Evolutionary conservation across 2,113 vertebrate species (phyloP).

Genomic region (Esox niger): DNA sequence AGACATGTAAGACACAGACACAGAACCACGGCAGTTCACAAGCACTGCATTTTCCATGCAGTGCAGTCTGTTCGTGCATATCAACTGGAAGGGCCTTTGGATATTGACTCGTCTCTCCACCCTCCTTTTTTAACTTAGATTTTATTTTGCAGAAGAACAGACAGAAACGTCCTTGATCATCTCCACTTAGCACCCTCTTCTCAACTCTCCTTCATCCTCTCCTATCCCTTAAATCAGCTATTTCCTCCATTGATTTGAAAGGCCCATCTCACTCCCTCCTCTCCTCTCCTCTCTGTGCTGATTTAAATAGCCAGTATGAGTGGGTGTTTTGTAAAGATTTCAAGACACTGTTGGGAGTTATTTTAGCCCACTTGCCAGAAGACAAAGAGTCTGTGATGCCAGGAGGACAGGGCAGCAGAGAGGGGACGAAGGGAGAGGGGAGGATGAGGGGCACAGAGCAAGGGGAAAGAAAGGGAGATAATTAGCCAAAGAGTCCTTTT

Average conservation of each 20-base stretch:
- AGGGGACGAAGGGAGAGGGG: not conserved
- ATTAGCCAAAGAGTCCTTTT: slow-evolving; percentile 16
- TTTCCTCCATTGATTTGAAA: slow-evolving; percentile 13
- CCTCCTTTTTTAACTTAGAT: not conserved
- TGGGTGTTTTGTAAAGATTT: slow-evolving; percentile 23
- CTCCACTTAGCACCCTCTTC: not conserved
- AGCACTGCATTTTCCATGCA: too few species aligned
- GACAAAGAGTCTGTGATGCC: slow-evolving; percentile 9
- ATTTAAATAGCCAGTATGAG: slow-evolving; percentile 20
- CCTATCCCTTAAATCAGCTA: slow-evolving; percentile 10
- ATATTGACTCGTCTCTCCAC: not conserved
- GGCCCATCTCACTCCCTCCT: not conserved
- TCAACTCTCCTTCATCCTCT: slow-evolving; percentile 8
- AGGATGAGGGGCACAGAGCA: too few species aligned
- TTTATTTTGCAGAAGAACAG: not conserved
- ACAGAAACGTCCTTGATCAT: not conserved
- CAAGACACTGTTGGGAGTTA: slow-evolving; percentile 11
- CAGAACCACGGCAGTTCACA: not conserved
- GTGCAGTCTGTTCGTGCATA: not conserved
- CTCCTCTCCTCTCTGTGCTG: not conserved
- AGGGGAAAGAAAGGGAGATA: not conserved
- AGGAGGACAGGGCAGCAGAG: not conserved
- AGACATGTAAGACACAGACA: too few species aligned
- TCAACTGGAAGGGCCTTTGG: not conserved
- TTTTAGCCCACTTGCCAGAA: not conserved